Percentiles rank a stretch among this genome's conserved stretches.
Conservation (phyloP, 2,888 invertebrate genomes). For the Melolontha melolontha region DNA sequence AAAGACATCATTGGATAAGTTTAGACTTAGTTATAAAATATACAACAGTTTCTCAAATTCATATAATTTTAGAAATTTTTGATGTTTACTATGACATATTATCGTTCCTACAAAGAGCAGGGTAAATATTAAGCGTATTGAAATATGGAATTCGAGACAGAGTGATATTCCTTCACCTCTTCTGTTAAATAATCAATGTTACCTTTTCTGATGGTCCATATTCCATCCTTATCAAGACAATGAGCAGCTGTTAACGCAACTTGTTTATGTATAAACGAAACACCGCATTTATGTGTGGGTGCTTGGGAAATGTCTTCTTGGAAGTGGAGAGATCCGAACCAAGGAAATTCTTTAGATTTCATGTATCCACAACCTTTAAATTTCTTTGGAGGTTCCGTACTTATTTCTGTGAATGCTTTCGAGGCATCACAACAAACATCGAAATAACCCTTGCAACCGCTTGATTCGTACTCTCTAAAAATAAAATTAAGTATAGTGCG, state of each 20-base stretch:
- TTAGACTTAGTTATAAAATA: too few relatives aligned
- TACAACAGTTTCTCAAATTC: too few relatives aligned
- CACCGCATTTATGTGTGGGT: conserved; percentile 71
- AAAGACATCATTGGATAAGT: too few relatives aligned
- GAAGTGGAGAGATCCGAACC: conserved; percentile 43
- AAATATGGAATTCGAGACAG: too few relatives aligned
- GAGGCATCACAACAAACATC: conserved; percentile 48
- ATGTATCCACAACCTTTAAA: conserved; percentile 45
- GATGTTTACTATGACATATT: too few relatives aligned
- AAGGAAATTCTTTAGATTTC: conserved; percentile 41
- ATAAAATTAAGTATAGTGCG: background rate
- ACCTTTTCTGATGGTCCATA: conserved; percentile 39
- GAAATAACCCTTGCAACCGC: conserved; percentile 46
- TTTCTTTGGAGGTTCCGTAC: conserved; percentile 14
- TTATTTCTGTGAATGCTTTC: conserved; percentile 23
- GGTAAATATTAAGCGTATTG: too few relatives aligned
- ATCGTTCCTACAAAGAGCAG: too few relatives aligned
- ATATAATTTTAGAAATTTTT: too few relatives aligned
- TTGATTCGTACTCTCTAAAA: conserved; percentile 36
- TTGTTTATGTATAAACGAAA: conserved; percentile 81
- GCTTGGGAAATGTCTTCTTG: conserved; percentile 29
- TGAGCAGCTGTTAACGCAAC: conserved; percentile 87
- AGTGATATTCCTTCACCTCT: too few relatives aligned
- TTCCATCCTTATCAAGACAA: conserved; percentile 67
- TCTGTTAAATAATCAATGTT: background rate